Percentiles rank a stretch among this genome's conserved stretches.
These are phyloP conservation scores for Luehdorfia chinensis DNA, from an alignment of 1,140 invertebrate species.

Conservation along the genomic window DNA sequence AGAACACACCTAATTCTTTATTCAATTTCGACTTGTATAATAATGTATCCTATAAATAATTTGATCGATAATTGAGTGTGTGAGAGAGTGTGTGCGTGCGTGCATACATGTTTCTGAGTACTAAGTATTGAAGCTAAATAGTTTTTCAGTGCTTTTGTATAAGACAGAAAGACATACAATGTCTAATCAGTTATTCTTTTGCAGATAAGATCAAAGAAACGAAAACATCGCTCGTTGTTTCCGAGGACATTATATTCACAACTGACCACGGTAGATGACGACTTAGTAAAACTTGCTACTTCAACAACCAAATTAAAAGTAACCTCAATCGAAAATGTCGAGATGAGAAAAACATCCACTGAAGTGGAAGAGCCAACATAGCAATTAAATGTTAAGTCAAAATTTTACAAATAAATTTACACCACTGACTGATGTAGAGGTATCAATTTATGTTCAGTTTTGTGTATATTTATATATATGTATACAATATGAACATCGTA, in stretches of 20 bases:
- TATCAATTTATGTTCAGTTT: constrained; percentile 32
- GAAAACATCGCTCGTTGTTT: constrained; percentile 42
- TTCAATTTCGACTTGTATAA: too few relatives aligned
- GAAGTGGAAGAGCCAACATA: constrained; percentile 67
- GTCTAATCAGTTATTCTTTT: too few relatives aligned
- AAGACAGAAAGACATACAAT: too few relatives aligned
- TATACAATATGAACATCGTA: not conserved
- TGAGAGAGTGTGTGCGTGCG: too few relatives aligned
- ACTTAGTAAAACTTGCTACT: constrained; percentile 47
- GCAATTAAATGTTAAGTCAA: constrained; percentile 52
- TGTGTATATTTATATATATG: constrained; percentile 21
- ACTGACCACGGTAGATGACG: constrained; percentile 62
- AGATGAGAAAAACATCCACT: constrained; percentile 26
- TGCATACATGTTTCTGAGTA: too few relatives aligned
- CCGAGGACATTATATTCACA: constrained; percentile 64
- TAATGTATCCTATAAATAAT: too few relatives aligned
- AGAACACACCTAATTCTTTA: too few relatives aligned
- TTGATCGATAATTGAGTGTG: too few relatives aligned
- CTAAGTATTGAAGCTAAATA: too few relatives aligned
- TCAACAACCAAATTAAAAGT: constrained; percentile 47
- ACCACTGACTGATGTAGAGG: constrained; percentile 69
- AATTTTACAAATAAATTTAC: constrained; percentile 60
- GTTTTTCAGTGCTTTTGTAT: too few relatives aligned
- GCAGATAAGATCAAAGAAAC: constrained; percentile 52
- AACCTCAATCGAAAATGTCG: constrained; percentile 22